Conservation (phyloP, 2,797 vertebrate species). For the Propithecus perrieri region DNA sequence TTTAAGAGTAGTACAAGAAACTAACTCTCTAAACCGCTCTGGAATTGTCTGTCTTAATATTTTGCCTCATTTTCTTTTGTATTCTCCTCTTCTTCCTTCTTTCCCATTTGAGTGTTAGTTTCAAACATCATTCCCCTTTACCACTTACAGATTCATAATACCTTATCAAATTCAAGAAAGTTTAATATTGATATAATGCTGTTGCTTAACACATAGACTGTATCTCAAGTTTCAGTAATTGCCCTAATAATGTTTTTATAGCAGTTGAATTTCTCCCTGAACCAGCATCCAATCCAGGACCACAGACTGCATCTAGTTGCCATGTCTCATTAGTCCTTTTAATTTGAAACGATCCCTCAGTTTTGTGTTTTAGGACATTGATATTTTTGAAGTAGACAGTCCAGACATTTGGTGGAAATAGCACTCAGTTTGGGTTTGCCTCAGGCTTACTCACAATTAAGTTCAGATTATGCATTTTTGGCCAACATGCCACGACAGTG, state of each 20-base stretch:
- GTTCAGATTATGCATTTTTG: background rate
- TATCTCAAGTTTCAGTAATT: background rate
- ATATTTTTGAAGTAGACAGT: background rate
- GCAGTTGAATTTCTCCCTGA: background rate
- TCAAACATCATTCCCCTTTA: background rate
- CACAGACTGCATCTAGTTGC: background rate
- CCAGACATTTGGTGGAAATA: background rate
- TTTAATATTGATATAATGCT: background rate
- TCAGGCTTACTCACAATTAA: background rate
- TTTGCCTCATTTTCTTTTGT: background rate
- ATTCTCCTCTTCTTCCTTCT: background rate
- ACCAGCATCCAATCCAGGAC: background rate
- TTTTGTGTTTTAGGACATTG: background rate
- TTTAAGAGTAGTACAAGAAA: background rate
- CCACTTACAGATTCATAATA: background rate
- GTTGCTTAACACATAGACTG: background rate
- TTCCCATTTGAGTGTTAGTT: background rate
- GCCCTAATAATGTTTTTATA: background rate
- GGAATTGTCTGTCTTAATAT: background rate
- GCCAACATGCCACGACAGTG: background rate
- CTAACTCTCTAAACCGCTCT: background rate
- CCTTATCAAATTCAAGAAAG: background rate
- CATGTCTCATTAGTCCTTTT: background rate
- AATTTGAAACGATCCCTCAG: background rate
- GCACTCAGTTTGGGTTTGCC: background rate